Percentiles rank a stretch among this genome's conserved stretches.
phyloP scores from a whole-genome alignment of 2,797 vertebrate species.

The Enteromius treurensis region DNA sequence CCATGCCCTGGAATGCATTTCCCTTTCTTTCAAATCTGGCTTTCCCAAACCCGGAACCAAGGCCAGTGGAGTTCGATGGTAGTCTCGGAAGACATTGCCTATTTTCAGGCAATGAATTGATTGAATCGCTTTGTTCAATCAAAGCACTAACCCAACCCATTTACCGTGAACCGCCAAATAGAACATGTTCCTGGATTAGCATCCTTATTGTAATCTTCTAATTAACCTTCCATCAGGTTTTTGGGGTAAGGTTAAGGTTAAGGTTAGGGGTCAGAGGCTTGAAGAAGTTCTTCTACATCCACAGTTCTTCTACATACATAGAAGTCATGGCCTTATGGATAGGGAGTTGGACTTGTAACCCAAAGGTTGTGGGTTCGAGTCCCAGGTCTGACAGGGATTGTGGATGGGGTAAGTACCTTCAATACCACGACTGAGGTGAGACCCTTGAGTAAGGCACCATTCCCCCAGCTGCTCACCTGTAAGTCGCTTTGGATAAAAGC shows the following conservation, averaged over 20 bases:
- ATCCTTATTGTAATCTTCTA: neutral
- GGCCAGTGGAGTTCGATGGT: neutral
- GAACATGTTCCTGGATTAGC: neutral
- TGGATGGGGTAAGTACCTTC: too few species aligned
- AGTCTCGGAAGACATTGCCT: slow-evolving; percentile 21
- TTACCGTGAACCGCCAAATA: slow-evolving; percentile 8
- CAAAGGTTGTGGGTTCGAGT: too few species aligned
- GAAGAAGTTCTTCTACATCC: neutral
- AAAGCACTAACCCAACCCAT: slow-evolving; percentile 9
- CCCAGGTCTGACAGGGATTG: too few species aligned
- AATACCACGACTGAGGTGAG: too few species aligned
- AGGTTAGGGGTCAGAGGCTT: neutral
- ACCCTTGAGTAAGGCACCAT: too few species aligned
- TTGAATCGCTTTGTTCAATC: slow-evolving; percentile 32
- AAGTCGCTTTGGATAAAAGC: too few species aligned
- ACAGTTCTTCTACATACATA: neutral
- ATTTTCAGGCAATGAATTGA: slow-evolving; percentile 28
- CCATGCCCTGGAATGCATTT: slow-evolving; percentile 26
- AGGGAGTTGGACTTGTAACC: too few species aligned
- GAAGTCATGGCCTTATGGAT: too few species aligned
- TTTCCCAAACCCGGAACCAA: slow-evolving; percentile 15
- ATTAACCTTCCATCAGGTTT: neutral
- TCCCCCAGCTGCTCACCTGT: too few species aligned
- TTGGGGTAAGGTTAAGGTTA: neutral
- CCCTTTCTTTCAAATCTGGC: neutral